These are phyloP conservation scores for Nomada fabriciana DNA, from an alignment of 2,888 invertebrate genomes.

Conservation along the genomic window DNA sequence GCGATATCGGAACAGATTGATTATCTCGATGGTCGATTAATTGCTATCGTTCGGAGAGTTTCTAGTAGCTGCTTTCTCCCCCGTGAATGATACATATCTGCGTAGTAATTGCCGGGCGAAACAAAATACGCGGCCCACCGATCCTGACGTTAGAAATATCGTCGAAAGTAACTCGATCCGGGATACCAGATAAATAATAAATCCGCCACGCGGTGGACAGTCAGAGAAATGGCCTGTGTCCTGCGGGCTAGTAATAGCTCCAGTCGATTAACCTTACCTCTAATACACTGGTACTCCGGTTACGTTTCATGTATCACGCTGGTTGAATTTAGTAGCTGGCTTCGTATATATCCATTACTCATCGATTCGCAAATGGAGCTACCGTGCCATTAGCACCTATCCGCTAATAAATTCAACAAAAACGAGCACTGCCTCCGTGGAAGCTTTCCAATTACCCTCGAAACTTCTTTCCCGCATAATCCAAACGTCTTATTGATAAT, in stretches of 20 bases:
- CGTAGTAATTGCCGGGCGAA: conserved; percentile 61
- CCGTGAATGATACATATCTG: conserved; percentile 48
- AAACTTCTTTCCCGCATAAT: background rate
- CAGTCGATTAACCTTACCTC: conserved; percentile 62
- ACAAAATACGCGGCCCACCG: conserved; percentile 62
- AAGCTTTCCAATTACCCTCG: background rate
- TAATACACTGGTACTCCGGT: conserved; percentile 50
- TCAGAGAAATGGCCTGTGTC: conserved; percentile 63
- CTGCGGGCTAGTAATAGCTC: conserved; percentile 50
- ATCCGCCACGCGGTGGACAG: conserved; percentile 52
- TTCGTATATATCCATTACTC: conserved; percentile 35
- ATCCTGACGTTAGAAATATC: conserved; percentile 66
- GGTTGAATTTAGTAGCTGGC: conserved; percentile 48
- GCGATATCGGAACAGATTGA: conserved; percentile 28
- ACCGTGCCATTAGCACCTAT: conserved; percentile 54
- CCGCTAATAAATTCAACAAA: conserved; percentile 37
- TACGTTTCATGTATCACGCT: conserved; percentile 54
- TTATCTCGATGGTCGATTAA: conserved; percentile 56
- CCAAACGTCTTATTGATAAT: too few species aligned
- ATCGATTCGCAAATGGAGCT: conserved; percentile 54
- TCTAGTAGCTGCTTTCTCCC: conserved; percentile 54
- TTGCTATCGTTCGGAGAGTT: conserved; percentile 40
- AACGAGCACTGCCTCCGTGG: background rate
- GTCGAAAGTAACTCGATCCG: conserved; percentile 70
- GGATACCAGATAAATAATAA: conserved; percentile 69